Base-by-base conservation (phyloP, 2,113 vertebrate genomes). In the Ciconia maguari region DNA sequence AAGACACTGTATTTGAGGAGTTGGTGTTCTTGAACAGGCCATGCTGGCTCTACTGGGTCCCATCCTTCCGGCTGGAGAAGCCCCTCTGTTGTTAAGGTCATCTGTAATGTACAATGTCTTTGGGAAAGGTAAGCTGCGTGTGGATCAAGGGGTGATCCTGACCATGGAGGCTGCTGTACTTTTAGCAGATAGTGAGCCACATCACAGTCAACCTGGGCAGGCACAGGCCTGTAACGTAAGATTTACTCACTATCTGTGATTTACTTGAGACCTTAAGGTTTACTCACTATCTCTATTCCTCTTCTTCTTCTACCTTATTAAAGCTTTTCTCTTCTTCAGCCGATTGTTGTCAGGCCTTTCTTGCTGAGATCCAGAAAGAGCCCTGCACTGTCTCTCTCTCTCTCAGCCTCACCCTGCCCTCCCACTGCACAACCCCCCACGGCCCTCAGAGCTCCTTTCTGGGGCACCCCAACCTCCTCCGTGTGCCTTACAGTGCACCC, bases 321-420 rank as follows among this genome's bases (percentile, higher is more conserved):
- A 75, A 85, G 49, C 49, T 62, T 84, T 36, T 46, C 11, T 64
- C 13, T 32, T 46, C 57, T 72, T 26, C 19, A 52, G 36, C 32
- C 4, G 6, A 46, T 36, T 46, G 60, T 48, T 64, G 30, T 21
- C 3, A 6, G 27, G 29, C 34, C 41, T 75, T 57, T 65, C 41
- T 64, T 46, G 7, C 29, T 42, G 36, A 27, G 48, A n/a, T 42
- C 13, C 42, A 65, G 41, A 9, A 48, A 17, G 30, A 84, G 49
- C 60, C 60, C 49, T 38, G 69, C 38, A 6, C 58, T 44, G 48
- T 15, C 30, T n/a, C 17, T 42, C 36, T 48, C 42, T 42, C 42
- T 52, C 29, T 49, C 7, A 1, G n/a, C 55, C 38, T 64, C 34
- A 1, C 13, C 25, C 57, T 27, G 12, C 30, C 0, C 2, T 57